A percentile compares a stretch with the other conserved stretches of the same genome.
Conservation (phyloP, 1,140 invertebrate genomes). For the Eulimnadia texana region DNA sequence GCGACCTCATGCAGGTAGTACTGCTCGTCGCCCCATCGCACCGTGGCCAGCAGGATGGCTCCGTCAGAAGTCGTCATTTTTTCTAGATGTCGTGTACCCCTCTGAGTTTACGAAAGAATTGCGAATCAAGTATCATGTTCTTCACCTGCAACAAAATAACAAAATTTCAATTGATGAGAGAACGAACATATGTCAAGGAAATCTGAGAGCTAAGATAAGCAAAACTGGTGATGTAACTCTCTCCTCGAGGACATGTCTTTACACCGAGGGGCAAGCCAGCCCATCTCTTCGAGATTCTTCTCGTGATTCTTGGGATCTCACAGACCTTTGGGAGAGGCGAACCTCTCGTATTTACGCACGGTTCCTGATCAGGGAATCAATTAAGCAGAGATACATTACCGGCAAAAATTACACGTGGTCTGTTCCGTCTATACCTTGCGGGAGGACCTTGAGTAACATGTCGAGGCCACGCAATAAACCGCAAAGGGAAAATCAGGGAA, state of each 20-base stretch:
- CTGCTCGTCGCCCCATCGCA: constrained; percentile 59
- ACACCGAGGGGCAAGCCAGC: too few species aligned
- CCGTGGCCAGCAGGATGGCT: constrained; percentile 24
- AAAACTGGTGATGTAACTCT: too few species aligned
- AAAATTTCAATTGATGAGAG: too few species aligned
- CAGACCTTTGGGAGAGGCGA: too few species aligned
- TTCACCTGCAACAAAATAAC: too few species aligned
- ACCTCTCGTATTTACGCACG: not conserved
- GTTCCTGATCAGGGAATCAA: not conserved
- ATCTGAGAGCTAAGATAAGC: too few species aligned
- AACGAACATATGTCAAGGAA: too few species aligned
- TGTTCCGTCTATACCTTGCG: not conserved
- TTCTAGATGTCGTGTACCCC: not conserved
- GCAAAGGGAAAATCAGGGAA: not conserved
- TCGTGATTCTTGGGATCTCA: too few species aligned
- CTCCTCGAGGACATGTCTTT: too few species aligned
- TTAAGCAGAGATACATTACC: not conserved
- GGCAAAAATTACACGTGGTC: not conserved
- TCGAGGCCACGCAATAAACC: not conserved
- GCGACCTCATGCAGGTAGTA: constrained; percentile 60
- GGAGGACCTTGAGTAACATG: not conserved
- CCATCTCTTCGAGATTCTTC: too few species aligned
- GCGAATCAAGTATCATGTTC: too few species aligned
- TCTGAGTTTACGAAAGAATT: too few species aligned
- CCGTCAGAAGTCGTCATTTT: constrained; percentile 20